Conservation (phyloP, 2,113 vertebrate genomes). For the Chloropsis cyanopogon region DNA sequence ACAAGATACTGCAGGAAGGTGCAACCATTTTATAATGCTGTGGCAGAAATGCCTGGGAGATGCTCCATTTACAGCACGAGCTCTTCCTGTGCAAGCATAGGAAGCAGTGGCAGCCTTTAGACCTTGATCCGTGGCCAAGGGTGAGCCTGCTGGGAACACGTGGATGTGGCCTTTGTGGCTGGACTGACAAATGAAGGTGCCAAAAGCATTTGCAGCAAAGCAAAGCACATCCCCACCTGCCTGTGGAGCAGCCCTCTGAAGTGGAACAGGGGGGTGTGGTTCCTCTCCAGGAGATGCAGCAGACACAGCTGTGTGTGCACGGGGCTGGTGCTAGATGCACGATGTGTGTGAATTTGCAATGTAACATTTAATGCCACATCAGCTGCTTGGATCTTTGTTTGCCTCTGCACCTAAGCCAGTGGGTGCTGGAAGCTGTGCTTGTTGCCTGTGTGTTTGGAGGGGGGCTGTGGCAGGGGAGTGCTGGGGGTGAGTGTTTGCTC, state of each 20-base stretch:
- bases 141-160: neutral
- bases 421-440: neutral
- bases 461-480: neutral
- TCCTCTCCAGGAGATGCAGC: neutral
- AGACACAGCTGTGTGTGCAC: neutral
- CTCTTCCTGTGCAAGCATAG: neutral
- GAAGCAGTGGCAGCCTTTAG: neutral
- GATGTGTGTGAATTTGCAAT: fast-evolving
- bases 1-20: neutral
- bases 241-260: neutral
- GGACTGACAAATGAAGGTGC: neutral
- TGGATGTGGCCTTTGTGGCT: neutral
- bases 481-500: neutral
- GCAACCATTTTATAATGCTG: neutral
- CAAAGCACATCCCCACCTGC: neutral
- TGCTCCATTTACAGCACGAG: neutral
- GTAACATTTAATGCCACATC: neutral
- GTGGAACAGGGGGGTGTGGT: neutral
- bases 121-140: neutral
- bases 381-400: fast-evolving
- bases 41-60: neutral
- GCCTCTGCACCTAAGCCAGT: neutral
- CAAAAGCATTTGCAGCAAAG: neutral
- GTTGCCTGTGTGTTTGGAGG: neutral
- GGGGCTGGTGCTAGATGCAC: neutral